A percentile compares a stretch with the other conserved stretches of the same genome.
These are phyloP conservation scores for Pristis pectinata DNA, from an alignment of 2,797 vertebrate species.

Conservation along the genomic window DNA sequence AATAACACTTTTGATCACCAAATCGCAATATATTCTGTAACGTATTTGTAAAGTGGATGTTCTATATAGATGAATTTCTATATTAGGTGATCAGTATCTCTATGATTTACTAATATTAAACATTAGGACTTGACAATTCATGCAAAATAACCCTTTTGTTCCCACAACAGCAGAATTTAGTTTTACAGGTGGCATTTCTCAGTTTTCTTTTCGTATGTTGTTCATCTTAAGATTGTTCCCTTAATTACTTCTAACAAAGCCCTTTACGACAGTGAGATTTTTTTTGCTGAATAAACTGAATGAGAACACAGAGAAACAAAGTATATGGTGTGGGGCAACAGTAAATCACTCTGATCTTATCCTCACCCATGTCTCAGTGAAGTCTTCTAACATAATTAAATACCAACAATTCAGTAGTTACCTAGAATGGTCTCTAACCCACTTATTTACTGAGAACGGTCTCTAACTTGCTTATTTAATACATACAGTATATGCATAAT, in stretches of 20 bases:
- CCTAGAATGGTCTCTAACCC: background rate
- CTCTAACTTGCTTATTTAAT: background rate
- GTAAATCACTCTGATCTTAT: background rate
- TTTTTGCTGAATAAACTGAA: background rate
- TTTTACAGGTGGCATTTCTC: background rate
- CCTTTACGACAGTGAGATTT: background rate
- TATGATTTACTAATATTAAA: background rate
- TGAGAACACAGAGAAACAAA: background rate
- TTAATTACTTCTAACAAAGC: background rate
- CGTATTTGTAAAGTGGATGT: too few species aligned
- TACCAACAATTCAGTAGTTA: constrained; percentile 2
- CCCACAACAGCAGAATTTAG: background rate
- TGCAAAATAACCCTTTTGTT: background rate
- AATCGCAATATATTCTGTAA: background rate
- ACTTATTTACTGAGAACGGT: too few species aligned
- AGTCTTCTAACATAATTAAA: background rate
- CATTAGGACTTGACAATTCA: background rate
- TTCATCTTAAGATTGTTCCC: background rate
- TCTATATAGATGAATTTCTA: too few species aligned
- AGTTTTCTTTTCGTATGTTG: background rate
- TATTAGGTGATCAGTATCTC: too few species aligned
- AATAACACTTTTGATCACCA: background rate
- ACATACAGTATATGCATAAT: background rate
- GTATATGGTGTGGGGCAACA: background rate
- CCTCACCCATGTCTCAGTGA: background rate